Conservation (phyloP, 2,888 invertebrate genomes). For the Ophion costatus region DNA sequence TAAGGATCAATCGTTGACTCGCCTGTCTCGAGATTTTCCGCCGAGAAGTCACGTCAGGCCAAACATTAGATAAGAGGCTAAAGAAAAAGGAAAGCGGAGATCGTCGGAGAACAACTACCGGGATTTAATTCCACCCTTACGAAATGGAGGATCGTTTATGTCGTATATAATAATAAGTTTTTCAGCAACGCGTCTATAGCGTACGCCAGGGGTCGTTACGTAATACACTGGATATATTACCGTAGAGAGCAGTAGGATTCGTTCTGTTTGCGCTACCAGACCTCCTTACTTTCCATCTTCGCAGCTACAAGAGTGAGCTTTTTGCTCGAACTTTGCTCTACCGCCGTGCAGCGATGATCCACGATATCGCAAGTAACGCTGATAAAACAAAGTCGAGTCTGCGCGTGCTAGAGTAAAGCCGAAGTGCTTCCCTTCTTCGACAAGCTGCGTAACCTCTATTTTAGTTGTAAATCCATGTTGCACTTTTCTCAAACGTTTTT, state of each 20-base stretch:
- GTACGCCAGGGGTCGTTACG: not conserved
- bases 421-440: not conserved
- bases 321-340: constrained; percentile 41
- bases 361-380: not conserved
- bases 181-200: not conserved
- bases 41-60: not conserved
- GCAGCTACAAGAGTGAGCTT: constrained; percentile 57
- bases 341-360: not conserved
- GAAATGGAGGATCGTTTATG: not conserved
- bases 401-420: not conserved
- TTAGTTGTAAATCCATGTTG: not conserved
- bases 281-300: constrained; percentile 58
- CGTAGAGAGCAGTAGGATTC: not conserved
- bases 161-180: not conserved
- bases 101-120: not conserved
- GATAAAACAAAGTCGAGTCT: constrained; percentile 29
- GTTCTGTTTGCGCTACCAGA: constrained; percentile 53
- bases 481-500: not conserved
- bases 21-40: not conserved
- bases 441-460: not conserved
- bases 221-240: not conserved
- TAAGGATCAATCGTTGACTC: not conserved
- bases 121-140: not conserved
- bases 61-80: not conserved
- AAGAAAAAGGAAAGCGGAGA: not conserved